These are phyloP conservation scores for Amblyjoppa fuscipennis DNA, from an alignment of 2,888 invertebrate species.

Conservation along the genomic window DNA sequence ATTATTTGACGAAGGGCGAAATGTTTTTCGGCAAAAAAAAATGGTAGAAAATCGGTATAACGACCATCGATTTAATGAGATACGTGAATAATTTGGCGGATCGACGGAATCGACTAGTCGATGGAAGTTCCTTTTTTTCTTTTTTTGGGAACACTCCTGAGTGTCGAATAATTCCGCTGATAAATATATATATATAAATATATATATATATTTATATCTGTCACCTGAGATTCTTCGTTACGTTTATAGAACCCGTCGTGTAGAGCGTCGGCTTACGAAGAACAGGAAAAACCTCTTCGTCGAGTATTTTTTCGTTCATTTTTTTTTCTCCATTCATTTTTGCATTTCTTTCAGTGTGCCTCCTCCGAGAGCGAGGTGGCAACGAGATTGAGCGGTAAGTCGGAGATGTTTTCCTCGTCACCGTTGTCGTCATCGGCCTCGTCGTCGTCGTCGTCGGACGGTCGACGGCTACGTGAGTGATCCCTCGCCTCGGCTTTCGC, in stretches of 20 bases:
- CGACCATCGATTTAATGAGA: no score
- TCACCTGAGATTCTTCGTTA: slow-evolving; percentile 44
- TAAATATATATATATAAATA: neutral
- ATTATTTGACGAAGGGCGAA: no score
- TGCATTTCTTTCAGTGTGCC: slow-evolving; percentile 85
- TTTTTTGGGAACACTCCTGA: no score
- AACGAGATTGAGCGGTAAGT: slow-evolving; percentile 90
- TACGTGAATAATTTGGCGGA: no score
- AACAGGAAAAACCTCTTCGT: neutral
- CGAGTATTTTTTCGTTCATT: slow-evolving; percentile 2
- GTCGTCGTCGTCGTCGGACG: slow-evolving; percentile 77
- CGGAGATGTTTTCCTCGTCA: slow-evolving; percentile 87
- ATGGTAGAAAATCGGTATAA: no score
- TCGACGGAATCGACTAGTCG: no score
- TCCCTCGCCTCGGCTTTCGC: slow-evolving; percentile 81
- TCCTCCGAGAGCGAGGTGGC: slow-evolving; percentile 89
- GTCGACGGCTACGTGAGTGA: slow-evolving; percentile 75
- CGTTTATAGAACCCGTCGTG: slow-evolving; percentile 8
- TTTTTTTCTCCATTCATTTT: slow-evolving; percentile 5
- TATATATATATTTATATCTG: slow-evolving; percentile 8
- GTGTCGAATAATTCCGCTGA: no score
- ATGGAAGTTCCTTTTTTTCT: no score
- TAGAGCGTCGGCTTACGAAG: neutral
- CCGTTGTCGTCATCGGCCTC: slow-evolving; percentile 83
- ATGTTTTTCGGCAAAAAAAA: no score